Evolutionary conservation across 2,888 invertebrate species (phyloP).

Genomic region (Tetropium fuscum): DNA sequence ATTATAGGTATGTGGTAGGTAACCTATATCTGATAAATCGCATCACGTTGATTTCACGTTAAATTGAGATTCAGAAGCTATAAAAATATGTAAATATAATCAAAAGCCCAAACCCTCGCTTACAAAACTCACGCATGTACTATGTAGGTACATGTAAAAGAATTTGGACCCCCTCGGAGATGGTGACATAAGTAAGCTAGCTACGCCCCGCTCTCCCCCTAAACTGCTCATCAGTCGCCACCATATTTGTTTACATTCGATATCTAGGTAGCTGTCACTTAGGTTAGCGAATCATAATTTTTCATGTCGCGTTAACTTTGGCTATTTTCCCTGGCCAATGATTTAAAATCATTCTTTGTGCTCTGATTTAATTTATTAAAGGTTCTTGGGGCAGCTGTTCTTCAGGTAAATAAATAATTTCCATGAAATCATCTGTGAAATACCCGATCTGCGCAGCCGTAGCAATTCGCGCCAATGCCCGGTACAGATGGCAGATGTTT

Average conservation of each 20-base stretch:
- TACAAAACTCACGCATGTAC: no score
- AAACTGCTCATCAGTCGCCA: constrained; percentile 31
- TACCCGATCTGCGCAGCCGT: constrained; percentile 51
- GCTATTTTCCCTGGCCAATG: constrained; percentile 2
- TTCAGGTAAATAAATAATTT: constrained; percentile 26
- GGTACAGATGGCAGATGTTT: constrained; percentile 68
- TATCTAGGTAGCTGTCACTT: constrained; percentile 51
- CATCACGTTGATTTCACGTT: no score
- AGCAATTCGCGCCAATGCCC: constrained; percentile 66
- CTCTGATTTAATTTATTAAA: constrained; percentile 24
- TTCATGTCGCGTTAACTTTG: constrained; percentile 7
- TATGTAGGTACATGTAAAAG: no score
- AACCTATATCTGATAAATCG: no score
- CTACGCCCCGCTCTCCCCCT: constrained; percentile 52
- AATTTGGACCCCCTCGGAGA: constrained; percentile 43
- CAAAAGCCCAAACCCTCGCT: no score
- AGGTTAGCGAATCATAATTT: constrained; percentile 36
- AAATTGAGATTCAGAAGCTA: no score
- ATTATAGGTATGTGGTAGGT: no score
- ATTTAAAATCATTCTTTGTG: constrained; percentile 6
- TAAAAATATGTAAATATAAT: no score
- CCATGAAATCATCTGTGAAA: constrained; percentile 26
- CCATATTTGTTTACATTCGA: constrained; percentile 60
- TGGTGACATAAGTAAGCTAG: constrained; percentile 46
- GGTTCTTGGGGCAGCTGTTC: constrained; percentile 21